Conservation (phyloP, 2,113 vertebrate genomes). For the Paralichthys olivaceus region DNA sequence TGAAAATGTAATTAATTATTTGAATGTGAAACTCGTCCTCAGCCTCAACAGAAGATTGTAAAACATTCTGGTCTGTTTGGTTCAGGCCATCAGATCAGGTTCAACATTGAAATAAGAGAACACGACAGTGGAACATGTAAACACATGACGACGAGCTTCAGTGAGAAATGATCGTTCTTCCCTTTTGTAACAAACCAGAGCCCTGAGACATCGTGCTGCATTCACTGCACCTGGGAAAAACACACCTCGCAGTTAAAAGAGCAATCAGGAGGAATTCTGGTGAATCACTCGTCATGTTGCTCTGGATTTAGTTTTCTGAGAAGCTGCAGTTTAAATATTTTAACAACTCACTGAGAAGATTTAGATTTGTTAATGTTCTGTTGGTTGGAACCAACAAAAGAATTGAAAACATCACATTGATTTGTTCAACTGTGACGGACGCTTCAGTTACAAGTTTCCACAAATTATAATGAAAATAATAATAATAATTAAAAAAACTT, state of each 20-base stretch:
- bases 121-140: background rate
- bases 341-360: background rate
- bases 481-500: too few relatives aligned
- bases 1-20: too few relatives aligned
- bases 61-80: too few relatives aligned
- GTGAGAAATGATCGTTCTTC: too few relatives aligned
- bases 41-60: too few relatives aligned
- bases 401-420: too few relatives aligned
- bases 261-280: background rate
- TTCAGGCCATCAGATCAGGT: background rate
- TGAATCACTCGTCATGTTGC: background rate
- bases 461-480: too few relatives aligned
- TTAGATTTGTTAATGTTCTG: background rate
- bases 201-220: slow-evolving; percentile 46
- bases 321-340: background rate
- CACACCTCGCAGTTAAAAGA: slow-evolving; percentile 16
- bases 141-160: too few relatives aligned
- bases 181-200: slow-evolving; percentile 1
- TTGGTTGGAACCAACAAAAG: too few relatives aligned
- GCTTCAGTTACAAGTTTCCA: too few relatives aligned
- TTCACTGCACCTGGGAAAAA: slow-evolving; percentile 32
- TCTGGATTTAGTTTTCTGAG: background rate
- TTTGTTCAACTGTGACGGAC: too few relatives aligned
- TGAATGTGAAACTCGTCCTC: too few relatives aligned
- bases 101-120: background rate